Evolutionary conservation across 1,140 invertebrate genomes (phyloP).

Genomic region (Matsumurasca onukii): DNA sequence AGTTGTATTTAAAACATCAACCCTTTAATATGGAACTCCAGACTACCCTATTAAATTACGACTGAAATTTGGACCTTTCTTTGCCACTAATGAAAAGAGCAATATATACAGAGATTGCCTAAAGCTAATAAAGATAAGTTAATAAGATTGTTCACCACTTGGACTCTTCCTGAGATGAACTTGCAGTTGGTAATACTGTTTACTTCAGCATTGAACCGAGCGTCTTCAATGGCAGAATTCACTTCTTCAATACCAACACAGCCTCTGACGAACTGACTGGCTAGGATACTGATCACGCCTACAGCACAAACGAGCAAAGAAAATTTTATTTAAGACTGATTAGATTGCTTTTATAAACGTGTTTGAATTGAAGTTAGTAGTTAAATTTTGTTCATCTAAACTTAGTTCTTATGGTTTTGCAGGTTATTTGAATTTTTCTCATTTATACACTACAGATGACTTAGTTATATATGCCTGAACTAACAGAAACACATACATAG

Average conservation of each 20-base stretch:
- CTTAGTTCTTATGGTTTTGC: too few relatives aligned
- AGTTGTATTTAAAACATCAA: neutral
- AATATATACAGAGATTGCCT: neutral
- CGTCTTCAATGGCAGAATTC: slow-evolving; percentile 54
- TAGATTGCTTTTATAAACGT: too few relatives aligned
- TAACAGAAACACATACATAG: too few relatives aligned
- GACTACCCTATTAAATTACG: neutral
- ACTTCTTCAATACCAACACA: slow-evolving; percentile 56
- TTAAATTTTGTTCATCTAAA: too few relatives aligned
- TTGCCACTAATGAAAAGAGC: neutral
- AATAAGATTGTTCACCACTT: slow-evolving; percentile 45
- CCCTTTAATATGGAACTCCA: neutral
- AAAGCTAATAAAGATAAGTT: neutral
- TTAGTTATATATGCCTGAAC: too few relatives aligned
- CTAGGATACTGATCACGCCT: slow-evolving; percentile 55
- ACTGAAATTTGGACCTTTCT: neutral
- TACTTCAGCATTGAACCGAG: slow-evolving; percentile 52
- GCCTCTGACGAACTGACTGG: slow-evolving; percentile 50
- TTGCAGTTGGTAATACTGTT: slow-evolving; percentile 54
- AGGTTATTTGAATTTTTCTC: too few relatives aligned
- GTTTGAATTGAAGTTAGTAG: too few relatives aligned
- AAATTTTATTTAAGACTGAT: neutral
- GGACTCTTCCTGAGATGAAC: slow-evolving; percentile 53
- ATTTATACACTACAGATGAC: too few relatives aligned
- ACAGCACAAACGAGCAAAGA: neutral